A percentile compares a stretch with the other conserved stretches of the same genome.
These are phyloP conservation scores for Gymnarchus niloticus DNA, from an alignment of 2,113 vertebrate genomes.

Conservation along the genomic window DNA sequence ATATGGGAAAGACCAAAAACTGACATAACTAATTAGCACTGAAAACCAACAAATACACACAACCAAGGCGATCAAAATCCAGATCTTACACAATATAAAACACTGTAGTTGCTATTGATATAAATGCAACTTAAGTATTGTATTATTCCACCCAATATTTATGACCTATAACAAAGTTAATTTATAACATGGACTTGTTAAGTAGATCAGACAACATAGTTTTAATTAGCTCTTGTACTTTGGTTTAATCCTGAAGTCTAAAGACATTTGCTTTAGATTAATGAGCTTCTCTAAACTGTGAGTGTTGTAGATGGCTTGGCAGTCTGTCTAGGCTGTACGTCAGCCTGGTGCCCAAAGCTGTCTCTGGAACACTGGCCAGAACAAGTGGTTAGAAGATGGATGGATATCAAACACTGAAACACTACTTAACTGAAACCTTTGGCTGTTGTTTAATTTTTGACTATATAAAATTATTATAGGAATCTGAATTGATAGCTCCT, in stretches of 20 bases:
- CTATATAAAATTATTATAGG: not conserved
- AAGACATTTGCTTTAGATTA: too few relatives aligned
- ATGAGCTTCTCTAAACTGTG: too few relatives aligned
- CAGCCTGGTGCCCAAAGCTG: too few relatives aligned
- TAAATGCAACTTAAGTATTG: not conserved
- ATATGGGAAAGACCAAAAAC: not conserved
- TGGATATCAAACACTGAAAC: too few relatives aligned
- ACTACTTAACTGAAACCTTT: not conserved
- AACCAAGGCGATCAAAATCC: not conserved
- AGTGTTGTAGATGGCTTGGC: too few relatives aligned
- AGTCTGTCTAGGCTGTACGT: too few relatives aligned
- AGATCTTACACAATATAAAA: not conserved
- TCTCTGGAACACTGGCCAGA: too few relatives aligned
- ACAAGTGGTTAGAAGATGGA: too few relatives aligned
- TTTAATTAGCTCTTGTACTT: too few relatives aligned
- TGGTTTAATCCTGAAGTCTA: too few relatives aligned
- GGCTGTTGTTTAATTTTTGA: not conserved
- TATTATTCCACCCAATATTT: not conserved
- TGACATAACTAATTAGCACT: not conserved
- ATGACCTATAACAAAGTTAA: too few relatives aligned
- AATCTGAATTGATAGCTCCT: not conserved
- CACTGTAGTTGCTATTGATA: not conserved
- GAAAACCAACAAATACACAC: not conserved
- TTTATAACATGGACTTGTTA: not conserved
- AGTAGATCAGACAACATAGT: not conserved